Conservation (phyloP, 1,140 invertebrate genomes). For the Patella vulgata region DNA sequence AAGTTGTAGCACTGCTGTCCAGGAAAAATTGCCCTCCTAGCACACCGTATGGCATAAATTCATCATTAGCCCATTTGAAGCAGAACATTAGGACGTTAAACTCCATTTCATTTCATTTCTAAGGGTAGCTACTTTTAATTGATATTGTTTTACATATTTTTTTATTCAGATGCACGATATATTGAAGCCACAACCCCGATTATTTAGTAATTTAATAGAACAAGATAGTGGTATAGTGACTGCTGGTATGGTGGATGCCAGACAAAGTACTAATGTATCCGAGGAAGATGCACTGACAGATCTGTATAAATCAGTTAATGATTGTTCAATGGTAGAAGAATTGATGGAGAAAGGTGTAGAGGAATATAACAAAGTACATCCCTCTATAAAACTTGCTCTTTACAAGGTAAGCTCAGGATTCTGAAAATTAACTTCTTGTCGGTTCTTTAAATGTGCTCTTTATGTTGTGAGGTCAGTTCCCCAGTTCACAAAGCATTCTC, state of each 20-base stretch:
- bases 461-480: background rate
- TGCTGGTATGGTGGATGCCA: slow-evolving; percentile 56
- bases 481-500: no score
- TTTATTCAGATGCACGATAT: slow-evolving; percentile 51
- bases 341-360: slow-evolving; percentile 60
- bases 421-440: background rate
- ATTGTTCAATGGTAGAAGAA: slow-evolving; percentile 43
- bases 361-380: slow-evolving; percentile 65
- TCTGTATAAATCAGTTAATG: slow-evolving; percentile 49
- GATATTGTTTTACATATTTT: background rate
- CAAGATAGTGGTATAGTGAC: slow-evolving; percentile 65
- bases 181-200: slow-evolving; percentile 39
- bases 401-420: slow-evolving; percentile 49
- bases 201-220: slow-evolving; percentile 64
- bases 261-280: slow-evolving; percentile 48
- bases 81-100: no score
- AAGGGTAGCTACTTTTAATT: background rate
- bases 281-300: slow-evolving; percentile 60
- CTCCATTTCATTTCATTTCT: background rate
- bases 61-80: background rate
- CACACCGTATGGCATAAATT: background rate
- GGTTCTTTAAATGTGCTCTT: background rate
- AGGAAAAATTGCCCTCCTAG: no score
- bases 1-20: no score
- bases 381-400: slow-evolving; percentile 58